phyloP scores from a whole-genome alignment of 2,888 invertebrate species.

The Plutella xylostella region DNA sequence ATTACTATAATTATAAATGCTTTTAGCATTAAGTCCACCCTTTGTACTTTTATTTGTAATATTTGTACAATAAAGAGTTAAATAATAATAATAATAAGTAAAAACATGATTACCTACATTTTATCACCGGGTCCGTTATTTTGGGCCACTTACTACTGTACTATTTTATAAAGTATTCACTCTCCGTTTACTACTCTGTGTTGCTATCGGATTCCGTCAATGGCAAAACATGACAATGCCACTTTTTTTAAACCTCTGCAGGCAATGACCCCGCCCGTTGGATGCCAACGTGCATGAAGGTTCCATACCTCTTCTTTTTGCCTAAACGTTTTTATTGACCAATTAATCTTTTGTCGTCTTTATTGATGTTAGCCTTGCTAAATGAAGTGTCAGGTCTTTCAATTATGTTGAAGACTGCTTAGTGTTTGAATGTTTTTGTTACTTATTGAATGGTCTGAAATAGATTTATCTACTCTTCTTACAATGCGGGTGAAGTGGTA shows the following conservation, averaged over 20 bases:
- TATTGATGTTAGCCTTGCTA: slow-evolving; percentile 49
- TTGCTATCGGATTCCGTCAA: slow-evolving; percentile 30
- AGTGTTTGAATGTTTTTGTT: too few species aligned
- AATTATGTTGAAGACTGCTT: too few species aligned
- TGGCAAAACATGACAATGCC: slow-evolving; percentile 44
- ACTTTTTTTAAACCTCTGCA: slow-evolving; percentile 34
- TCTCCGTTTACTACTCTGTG: slow-evolving; percentile 25
- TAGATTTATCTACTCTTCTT: too few species aligned
- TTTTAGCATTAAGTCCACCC: too few species aligned
- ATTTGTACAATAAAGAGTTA: too few species aligned
- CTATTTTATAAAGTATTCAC: background rate
- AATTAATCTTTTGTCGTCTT: slow-evolving; percentile 28
- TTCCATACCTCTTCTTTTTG: slow-evolving; percentile 27
- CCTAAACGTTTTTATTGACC: slow-evolving; percentile 24
- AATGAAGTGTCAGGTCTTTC: slow-evolving; percentile 45
- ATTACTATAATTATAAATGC: too few species aligned
- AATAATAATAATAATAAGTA: too few species aligned
- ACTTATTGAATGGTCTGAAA: too few species aligned
- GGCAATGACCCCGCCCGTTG: slow-evolving; percentile 42
- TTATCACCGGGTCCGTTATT: background rate
- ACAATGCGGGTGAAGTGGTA: too few species aligned
- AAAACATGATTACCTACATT: background rate
- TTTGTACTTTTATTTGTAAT: too few species aligned
- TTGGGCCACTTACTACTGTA: background rate
- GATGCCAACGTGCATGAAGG: slow-evolving; percentile 27